phyloP scores from a whole-genome alignment of 2,888 invertebrate species.

The Sussaba pulchella region DNA sequence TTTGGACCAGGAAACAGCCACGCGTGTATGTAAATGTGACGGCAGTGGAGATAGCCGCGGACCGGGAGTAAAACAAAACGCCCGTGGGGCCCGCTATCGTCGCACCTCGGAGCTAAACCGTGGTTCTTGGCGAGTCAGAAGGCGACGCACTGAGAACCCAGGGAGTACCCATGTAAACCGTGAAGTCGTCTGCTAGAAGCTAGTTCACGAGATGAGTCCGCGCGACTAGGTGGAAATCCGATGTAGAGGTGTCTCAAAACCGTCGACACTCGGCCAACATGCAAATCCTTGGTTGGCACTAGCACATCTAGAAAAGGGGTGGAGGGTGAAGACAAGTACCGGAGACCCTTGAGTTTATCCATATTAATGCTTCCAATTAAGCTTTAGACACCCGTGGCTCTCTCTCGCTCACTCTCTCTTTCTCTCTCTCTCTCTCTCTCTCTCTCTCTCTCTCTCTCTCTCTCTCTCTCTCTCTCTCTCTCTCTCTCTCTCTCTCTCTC shows the following conservation, averaged over 20 bases:
- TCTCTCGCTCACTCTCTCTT: too few species aligned
- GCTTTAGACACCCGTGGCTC: constrained; percentile 59
- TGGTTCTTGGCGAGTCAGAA: constrained; percentile 7
- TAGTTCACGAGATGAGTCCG: constrained; percentile 26
- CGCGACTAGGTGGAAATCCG: constrained; percentile 57
- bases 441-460: too few species aligned
- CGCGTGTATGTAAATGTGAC: constrained; percentile 5
- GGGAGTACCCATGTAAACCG: constrained; percentile 2
- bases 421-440: too few species aligned
- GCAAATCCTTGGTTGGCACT: constrained; percentile 59
- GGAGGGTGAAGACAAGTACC: constrained; percentile 19
- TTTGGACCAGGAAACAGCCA: not conserved
- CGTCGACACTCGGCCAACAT: constrained; percentile 61
- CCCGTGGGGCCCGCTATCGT: not conserved
- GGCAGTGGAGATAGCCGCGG: not conserved
- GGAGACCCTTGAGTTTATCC: constrained; percentile 70
- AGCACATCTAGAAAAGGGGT: constrained; percentile 24
- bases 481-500: too few species aligned
- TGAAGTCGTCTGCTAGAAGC: constrained; percentile 46
- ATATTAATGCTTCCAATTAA: constrained; percentile 74
- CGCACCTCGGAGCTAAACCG: constrained; percentile 26
- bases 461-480: too few species aligned
- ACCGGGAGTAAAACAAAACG: constrained; percentile 12
- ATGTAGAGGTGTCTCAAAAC: constrained; percentile 57
- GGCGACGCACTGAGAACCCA: not conserved